Percentiles rank a stretch among this genome's conserved stretches.
phyloP scores from a whole-genome alignment of 2,113 vertebrate genomes.

The Percina caprodes region DNA sequence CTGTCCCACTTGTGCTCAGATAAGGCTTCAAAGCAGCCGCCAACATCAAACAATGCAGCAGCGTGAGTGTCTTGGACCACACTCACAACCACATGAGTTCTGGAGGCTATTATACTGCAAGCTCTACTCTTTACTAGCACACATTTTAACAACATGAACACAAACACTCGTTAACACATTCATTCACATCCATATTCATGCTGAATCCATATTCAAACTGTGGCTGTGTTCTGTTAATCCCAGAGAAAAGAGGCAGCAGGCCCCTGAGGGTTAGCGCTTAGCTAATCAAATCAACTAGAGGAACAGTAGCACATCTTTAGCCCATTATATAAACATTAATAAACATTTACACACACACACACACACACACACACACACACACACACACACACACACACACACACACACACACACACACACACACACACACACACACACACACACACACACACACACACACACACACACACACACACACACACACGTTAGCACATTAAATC shows the following conservation, averaged over 20 bases:
- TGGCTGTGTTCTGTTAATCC: constrained; percentile 77
- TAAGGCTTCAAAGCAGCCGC: constrained; percentile 66
- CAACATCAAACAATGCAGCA: constrained; percentile 62
- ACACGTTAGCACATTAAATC: constrained; percentile 57
- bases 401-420: constrained; percentile 26
- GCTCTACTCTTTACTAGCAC: constrained; percentile 56
- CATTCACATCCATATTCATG: constrained; percentile 75
- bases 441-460: background rate
- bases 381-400: background rate
- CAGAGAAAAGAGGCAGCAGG: constrained; percentile 60
- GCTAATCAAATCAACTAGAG: constrained; percentile 77
- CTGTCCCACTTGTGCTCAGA: constrained; percentile 34
- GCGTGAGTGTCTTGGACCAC: constrained; percentile 34
- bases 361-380: background rate
- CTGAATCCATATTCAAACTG: constrained; percentile 74
- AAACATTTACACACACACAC: constrained; percentile 53
- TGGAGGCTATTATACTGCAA: constrained; percentile 56
- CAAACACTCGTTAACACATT: constrained; percentile 71
- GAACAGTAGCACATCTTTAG: constrained; percentile 63
- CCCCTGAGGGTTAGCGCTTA: constrained; percentile 76
- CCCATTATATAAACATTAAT: constrained; percentile 71
- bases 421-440: background rate
- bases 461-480: background rate
- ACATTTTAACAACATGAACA: constrained; percentile 53
- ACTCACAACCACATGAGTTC: constrained; percentile 31